phyloP scores from a whole-genome alignment of 2,888 invertebrate genomes.

The Ellobium chinense region DNA sequence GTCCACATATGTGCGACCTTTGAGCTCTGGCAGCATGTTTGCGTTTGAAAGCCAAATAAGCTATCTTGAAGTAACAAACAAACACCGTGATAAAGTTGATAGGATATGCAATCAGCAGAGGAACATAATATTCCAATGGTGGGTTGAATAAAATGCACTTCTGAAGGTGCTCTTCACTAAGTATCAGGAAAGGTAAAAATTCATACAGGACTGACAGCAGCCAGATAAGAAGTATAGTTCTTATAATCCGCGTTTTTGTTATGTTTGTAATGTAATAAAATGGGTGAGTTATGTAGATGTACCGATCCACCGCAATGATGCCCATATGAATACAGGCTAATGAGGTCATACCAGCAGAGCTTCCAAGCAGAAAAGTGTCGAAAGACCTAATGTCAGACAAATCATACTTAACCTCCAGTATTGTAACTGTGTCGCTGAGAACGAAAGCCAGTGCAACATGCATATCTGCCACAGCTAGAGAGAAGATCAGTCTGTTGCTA shows the following conservation, averaged over 20 bases:
- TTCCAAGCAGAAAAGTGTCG: background rate
- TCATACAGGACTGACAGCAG: no score
- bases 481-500: background rate
- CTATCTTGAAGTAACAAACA: constrained; percentile 6
- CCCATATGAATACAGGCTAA: background rate
- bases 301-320: constrained; percentile 23
- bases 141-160: constrained; percentile 3
- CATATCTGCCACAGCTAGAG: background rate
- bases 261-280: background rate
- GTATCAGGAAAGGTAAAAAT: no score
- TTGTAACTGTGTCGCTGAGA: background rate
- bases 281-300: constrained; percentile 13
- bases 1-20: background rate
- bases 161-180: background rate
- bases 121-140: background rate
- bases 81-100: background rate
- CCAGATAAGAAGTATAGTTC: background rate
- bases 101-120: background rate
- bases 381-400: background rate
- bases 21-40: background rate
- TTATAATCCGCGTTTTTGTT: background rate
- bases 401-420: background rate
- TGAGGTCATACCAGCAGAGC: background rate
- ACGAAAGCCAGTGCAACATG: background rate
- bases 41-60: background rate